A percentile compares a stretch with the other conserved stretches of the same genome.
These are phyloP conservation scores for Cancer borealis DNA, from an alignment of 2,888 invertebrate species.

Conservation along the genomic window DNA sequence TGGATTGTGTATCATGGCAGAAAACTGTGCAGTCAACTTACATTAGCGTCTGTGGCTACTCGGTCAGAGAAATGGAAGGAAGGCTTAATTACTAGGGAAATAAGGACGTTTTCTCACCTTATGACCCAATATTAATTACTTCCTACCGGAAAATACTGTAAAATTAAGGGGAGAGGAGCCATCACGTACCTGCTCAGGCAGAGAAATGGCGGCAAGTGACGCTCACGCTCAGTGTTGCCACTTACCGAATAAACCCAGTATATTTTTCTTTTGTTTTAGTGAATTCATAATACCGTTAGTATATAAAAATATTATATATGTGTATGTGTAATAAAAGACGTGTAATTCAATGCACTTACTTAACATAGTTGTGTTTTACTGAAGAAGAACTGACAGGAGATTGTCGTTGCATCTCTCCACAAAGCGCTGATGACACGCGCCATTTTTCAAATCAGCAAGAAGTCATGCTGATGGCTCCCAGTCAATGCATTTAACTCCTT, in stretches of 20 bases:
- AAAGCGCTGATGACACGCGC: slow-evolving; percentile 53
- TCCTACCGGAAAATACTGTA: too few species aligned
- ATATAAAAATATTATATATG: slow-evolving; percentile 23
- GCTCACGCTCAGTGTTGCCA: neutral
- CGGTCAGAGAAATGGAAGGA: too few species aligned
- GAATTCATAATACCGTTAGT: slow-evolving; percentile 50
- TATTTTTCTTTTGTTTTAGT: neutral
- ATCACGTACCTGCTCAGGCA: too few species aligned
- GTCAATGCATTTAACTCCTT: slow-evolving; percentile 54
- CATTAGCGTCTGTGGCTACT: too few species aligned
- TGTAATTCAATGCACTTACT: slow-evolving; percentile 45
- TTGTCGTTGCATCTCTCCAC: slow-evolving; percentile 48
- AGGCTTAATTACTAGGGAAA: too few species aligned
- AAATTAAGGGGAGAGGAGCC: too few species aligned
- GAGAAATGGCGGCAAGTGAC: too few species aligned
- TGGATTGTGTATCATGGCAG: too few species aligned
- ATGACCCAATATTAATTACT: too few species aligned
- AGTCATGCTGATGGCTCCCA: slow-evolving; percentile 55
- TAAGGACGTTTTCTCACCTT: too few species aligned
- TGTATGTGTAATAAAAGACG: slow-evolving; percentile 23
- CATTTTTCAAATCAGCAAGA: slow-evolving; percentile 52
- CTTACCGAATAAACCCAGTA: slow-evolving; percentile 39
- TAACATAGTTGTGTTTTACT: slow-evolving; percentile 48
- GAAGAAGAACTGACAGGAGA: slow-evolving; percentile 43
- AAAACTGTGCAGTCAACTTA: too few species aligned